Conservation (phyloP, 2,113 vertebrate species). For the Serilophus lunatus region DNA sequence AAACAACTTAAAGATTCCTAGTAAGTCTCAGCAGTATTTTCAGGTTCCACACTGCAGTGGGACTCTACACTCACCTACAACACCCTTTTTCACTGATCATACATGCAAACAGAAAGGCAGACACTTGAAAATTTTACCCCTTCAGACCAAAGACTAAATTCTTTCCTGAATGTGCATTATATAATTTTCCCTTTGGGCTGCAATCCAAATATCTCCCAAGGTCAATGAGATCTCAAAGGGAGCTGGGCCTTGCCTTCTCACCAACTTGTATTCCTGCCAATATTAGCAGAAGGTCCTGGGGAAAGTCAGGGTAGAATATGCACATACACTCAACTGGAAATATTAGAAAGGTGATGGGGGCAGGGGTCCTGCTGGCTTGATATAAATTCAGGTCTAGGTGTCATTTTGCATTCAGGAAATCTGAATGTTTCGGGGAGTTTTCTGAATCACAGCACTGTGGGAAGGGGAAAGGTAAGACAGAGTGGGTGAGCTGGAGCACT, state of each 20-base stretch:
- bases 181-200: slow-evolving; percentile 40
- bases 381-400: neutral
- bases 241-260: slow-evolving; percentile 18
- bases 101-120: neutral
- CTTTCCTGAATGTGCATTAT: slow-evolving; percentile 38
- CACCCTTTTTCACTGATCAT: neutral
- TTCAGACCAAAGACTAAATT: slow-evolving; percentile 34
- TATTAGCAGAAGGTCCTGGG: neutral
- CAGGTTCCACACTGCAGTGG: neutral
- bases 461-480: neutral
- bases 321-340: neutral
- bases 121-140: neutral
- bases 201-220: slow-evolving; percentile 45
- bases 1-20: neutral
- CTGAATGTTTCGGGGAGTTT: neutral
- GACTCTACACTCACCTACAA: neutral
- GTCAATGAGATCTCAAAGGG: slow-evolving; percentile 41
- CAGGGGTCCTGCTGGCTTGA: neutral
- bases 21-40: neutral
- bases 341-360: neutral
- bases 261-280: slow-evolving; percentile 16
- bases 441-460: neutral
- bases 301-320: neutral
- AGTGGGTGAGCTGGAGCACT: neutral
- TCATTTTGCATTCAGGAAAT: neutral